Evolutionary conservation across 2,797 vertebrate species (phyloP).

Genomic region (Sardinella longiceps): DNA sequence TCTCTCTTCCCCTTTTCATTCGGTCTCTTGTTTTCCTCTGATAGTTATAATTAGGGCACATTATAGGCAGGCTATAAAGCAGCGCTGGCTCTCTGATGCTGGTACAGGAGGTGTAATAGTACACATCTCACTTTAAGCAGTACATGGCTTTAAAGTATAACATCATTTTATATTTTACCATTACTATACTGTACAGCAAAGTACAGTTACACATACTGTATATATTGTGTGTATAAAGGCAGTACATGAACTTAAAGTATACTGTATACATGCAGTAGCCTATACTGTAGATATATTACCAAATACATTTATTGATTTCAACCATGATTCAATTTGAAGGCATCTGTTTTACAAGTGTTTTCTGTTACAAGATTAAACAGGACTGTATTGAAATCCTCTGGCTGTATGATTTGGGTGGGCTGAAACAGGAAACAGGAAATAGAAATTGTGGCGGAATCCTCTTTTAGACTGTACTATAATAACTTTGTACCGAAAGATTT

Average conservation of each 20-base stretch:
- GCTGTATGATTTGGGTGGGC: background rate
- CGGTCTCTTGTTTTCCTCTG: background rate
- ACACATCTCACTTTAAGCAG: background rate
- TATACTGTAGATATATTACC: background rate
- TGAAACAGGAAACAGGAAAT: no score
- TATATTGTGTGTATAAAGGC: background rate
- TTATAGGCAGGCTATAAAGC: conserved; percentile 4
- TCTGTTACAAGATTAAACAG: no score
- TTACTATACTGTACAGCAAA: background rate
- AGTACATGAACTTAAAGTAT: no score
- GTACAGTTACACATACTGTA: background rate
- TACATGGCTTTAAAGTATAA: background rate
- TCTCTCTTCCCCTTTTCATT: background rate
- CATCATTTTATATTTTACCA: background rate
- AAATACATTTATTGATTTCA: background rate
- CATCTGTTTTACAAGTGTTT: background rate
- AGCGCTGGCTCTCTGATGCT: conserved; percentile 22
- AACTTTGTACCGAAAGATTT: background rate
- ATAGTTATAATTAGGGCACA: conserved; percentile 33
- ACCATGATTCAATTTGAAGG: background rate
- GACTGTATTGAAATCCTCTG: background rate
- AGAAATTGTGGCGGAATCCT: background rate
- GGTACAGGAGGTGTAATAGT: background rate
- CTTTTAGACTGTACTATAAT: background rate
- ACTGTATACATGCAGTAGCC: background rate